Base-by-base conservation (phyloP, 2,113 vertebrate genomes). In the Tetrax tetrax region DNA sequence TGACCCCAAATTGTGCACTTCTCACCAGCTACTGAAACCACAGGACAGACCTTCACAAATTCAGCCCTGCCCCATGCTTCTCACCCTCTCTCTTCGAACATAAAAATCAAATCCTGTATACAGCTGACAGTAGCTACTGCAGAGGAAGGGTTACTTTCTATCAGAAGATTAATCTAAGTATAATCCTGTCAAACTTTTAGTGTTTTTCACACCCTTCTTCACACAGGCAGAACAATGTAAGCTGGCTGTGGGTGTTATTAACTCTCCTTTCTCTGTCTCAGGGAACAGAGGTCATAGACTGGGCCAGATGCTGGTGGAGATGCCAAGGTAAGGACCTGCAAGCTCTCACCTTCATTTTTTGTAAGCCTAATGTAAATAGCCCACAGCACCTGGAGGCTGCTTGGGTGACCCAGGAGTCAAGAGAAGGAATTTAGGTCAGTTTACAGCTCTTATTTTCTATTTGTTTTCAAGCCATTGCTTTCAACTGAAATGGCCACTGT, bases 371-470 rank as follows among this genome's bases (percentile, higher is more conserved):
- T 60, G 94, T 94, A 95, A 97, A 95, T 72, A 95, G 45, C 19
- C 43, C 43, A 27, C 82, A 93, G 89, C 89, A 95, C 89, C 94
- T 95, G 89, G 83, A 93, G 87, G 77, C 48, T 87, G 60, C 64
- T 90, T 69, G 41, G 24, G 43, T 95, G 93, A 97, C 93, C 83
- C 57, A n/a, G 83, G 89, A 89, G 89, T 95, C 94, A 97, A 92
- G 89, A 96, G 85, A 57, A 90, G 65, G 87, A 94, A 95, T 95
- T 95, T 71, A 95, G 83, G 93, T 95, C 77, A 68, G 87, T 95
- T 97, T 93, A 95, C 81, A 91, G 81, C 43, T 95, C 81, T 91
- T 84, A 56, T 94, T 94, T 95, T 97, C 83, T 95, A 38, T 95
- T 96, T 94, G 65, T 82, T 95, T 87, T 91, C 65, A 64, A 91